These are phyloP conservation scores for Agrotis exclamationis DNA, from an alignment of 2,888 invertebrate species.

Conservation along the genomic window DNA sequence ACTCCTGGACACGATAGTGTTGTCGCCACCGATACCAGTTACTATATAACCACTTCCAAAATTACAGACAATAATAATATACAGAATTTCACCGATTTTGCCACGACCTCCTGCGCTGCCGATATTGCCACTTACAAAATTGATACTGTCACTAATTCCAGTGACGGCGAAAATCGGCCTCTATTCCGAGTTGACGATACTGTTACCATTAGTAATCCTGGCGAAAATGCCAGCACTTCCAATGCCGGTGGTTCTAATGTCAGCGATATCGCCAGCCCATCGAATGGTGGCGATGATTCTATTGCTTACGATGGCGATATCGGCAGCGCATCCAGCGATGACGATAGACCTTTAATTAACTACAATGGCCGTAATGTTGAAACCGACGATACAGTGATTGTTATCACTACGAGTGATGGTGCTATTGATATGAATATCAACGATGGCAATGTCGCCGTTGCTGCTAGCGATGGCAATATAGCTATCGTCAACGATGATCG, in stretches of 20 bases:
- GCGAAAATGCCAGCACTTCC: not conserved
- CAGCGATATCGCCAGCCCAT: not conserved
- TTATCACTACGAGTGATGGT: constrained; percentile 14
- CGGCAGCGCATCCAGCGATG: not conserved
- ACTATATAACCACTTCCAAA: not conserved
- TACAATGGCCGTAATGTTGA: not conserved
- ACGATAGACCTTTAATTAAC: constrained; percentile 12
- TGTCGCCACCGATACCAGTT: not conserved
- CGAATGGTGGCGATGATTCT: not conserved
- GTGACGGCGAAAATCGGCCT: not conserved
- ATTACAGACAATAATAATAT: not conserved
- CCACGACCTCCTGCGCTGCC: not conserved
- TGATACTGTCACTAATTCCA: not conserved
- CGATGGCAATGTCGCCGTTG: not conserved
- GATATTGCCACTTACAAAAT: not conserved
- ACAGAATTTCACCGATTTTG: not conserved
- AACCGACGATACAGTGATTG: constrained; percentile 5
- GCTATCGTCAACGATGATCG: too few relatives aligned
- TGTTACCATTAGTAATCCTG: too few relatives aligned
- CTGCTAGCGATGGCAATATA: not conserved
- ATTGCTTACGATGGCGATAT: constrained; percentile 3
- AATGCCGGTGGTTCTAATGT: not conserved
- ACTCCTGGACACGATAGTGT: not conserved
- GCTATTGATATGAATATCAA: constrained; percentile 3
- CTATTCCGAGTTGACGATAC: not conserved